Base-by-base conservation (phyloP, 2,888 invertebrate genomes). In the Lissocephala sabroskyi region DNA sequence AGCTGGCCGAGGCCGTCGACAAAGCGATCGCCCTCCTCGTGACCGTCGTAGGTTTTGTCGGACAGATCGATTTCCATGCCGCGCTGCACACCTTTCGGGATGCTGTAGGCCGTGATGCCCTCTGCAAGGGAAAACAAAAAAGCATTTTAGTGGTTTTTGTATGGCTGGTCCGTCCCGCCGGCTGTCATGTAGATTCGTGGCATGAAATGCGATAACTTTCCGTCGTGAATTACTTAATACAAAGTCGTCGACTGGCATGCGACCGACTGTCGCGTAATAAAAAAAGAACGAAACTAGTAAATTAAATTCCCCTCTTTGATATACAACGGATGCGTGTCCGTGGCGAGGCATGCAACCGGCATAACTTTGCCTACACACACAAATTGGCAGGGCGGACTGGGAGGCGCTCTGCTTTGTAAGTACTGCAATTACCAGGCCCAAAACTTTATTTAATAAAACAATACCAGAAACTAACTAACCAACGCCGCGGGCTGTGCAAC, bases 31-130 rank as follows among this genome's bases (percentile, higher is more conserved):
- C 84, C 86, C 63, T 89, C 88, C 65, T 89, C 89, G 45, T 86
- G 84, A 6, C 93, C 93, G 83, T 95, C 94, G 85, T 93, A 94
- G 29, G 90, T 91, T 64, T 88, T 87, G 85, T 95, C 94, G 41
- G 90, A 88, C 42, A 94, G 87, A 84, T 93, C 92, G 70, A 93
- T 87, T 81, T 92, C 92, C 45, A 89, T 87, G 45, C 91, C 88
- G 81, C 91, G 88, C 53, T 88, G 87, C 52, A 89, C 86, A 65
- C 92, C 92, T 84, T 91, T 91, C 23, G 92, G 91, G 86, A 92
- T 90, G 64, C 90, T 89, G 85, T 95, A 95, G 59, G 92, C 90
- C 61, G 92, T 83, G 52, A 94, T 86, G 44, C 92, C 92, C 80
- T 92, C 94, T 93, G 87, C 23, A 58, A 68, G 26, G 11, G 7